Percentiles rank a stretch among this genome's conserved stretches.
These are phyloP conservation scores for Euzophera pinguis DNA, from an alignment of 2,888 invertebrate genomes.

Conservation along the genomic window DNA sequence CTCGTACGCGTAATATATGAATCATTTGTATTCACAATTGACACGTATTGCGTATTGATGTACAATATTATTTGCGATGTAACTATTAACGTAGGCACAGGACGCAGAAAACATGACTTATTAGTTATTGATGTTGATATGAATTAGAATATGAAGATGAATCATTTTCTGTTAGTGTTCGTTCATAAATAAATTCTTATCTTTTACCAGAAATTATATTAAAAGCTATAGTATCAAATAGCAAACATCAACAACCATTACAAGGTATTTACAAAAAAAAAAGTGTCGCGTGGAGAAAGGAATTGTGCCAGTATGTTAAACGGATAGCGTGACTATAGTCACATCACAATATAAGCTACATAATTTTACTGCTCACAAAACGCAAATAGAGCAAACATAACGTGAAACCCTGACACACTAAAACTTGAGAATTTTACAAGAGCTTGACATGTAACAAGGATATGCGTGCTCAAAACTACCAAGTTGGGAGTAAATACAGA, in stretches of 20 bases:
- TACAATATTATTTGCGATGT: slow-evolving; percentile 1
- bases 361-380: slow-evolving; percentile 1
- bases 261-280: slow-evolving; percentile 14
- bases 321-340: slow-evolving; percentile 40
- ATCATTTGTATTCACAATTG: slow-evolving; percentile 66
- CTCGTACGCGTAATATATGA: slow-evolving; percentile 66
- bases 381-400: background rate
- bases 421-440: background rate
- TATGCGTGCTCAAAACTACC: background rate
- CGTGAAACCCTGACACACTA: background rate
- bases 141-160: background rate
- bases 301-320: slow-evolving; percentile 53
- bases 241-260: slow-evolving; percentile 13
- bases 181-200: background rate
- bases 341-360: slow-evolving; percentile 27
- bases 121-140: background rate
- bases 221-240: slow-evolving; percentile 8
- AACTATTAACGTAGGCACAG: slow-evolving; percentile 3
- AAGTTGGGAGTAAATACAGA: background rate
- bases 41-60: slow-evolving; percentile 25
- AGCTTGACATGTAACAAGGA: background rate
- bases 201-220: background rate
- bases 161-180: background rate
- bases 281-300: slow-evolving; percentile 40
- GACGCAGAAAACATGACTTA: slow-evolving; percentile 19